Evolutionary conservation across 2,888 invertebrate genomes (phyloP), one percentile per base, ranked within the genome.

Genomic region (Toxonevra muliebris): DNA sequence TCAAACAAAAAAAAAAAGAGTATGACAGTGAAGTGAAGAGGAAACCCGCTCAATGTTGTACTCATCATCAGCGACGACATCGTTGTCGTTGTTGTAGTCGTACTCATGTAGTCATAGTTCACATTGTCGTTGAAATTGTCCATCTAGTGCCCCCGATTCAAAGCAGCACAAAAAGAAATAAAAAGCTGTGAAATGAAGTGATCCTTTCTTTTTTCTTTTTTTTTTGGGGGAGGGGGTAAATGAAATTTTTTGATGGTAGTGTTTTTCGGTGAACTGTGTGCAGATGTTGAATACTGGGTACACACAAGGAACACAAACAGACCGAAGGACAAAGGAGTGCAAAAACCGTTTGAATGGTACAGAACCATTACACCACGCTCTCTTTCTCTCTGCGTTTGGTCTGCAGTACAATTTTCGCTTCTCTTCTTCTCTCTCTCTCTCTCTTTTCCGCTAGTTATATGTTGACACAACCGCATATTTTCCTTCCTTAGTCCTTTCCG

Each of bases 201-300:
- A 77, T 79, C 77, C 77, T 76, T 80, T 79, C 77, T 74, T 20
- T 50, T 17, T 13, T 15, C 11, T 19, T 15, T 42, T 4, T 15
- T n/a, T 15, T 48, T 15, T 60, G 19, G 15, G 12, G 15, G 45
- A 41, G 19, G 5, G 19, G 42, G 53, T 11, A 19, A 15, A 64
- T 40, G 52, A 30, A 17, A 11, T 30, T 30, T 30, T 30, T 30
- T 30, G 30, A 7, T 7, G 30, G 30, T 30, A 30, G 5, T n/a
- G 48, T 15, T 13, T 10, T 4, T 48, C n/a, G 48, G n/a, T 48
- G 48, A 15, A 48, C 48, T 13, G 48, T n/a, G n/a, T n/a, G 48
- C 48, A 15, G 15, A 48, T 48, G 48, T 15, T 5, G 48, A 10
- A 12, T 13, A 13, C 13, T 45, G 45, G 13, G 13, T 45, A 10